These are phyloP conservation scores for Pangasianodon gigas DNA, from an alignment of 2,113 vertebrate genomes.

Conservation along the genomic window DNA sequence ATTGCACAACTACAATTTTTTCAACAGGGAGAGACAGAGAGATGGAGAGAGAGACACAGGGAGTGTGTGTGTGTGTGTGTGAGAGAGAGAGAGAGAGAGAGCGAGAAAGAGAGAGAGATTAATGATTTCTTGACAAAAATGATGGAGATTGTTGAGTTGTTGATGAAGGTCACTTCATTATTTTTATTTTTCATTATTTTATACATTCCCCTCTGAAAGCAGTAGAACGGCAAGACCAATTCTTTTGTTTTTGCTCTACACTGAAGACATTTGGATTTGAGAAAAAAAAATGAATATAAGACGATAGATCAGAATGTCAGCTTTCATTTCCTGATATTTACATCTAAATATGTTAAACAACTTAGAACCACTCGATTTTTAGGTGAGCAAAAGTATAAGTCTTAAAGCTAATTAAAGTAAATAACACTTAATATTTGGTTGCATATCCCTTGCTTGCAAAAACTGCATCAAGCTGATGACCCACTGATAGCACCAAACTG, in stretches of 20 bases:
- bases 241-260: neutral
- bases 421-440: no score
- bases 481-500: neutral
- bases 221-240: neutral
- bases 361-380: neutral
- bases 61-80: neutral
- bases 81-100: neutral
- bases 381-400: neutral
- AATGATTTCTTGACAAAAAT: neutral
- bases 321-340: neutral
- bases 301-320: neutral
- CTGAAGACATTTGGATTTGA: neutral
- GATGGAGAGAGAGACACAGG: neutral
- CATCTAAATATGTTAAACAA: neutral
- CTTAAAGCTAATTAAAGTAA: neutral
- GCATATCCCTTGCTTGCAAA: no score
- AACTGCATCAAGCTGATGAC: neutral
- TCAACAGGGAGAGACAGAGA: neutral
- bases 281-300: neutral
- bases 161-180: constrained; percentile 72
- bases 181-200: constrained; percentile 47
- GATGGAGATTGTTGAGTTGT: constrained; percentile 10
- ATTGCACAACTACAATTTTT: neutral
- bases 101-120: neutral
- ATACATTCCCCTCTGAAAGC: neutral